Conservation (phyloP, 2,888 invertebrate genomes). For the Theristus sp. region DNA sequence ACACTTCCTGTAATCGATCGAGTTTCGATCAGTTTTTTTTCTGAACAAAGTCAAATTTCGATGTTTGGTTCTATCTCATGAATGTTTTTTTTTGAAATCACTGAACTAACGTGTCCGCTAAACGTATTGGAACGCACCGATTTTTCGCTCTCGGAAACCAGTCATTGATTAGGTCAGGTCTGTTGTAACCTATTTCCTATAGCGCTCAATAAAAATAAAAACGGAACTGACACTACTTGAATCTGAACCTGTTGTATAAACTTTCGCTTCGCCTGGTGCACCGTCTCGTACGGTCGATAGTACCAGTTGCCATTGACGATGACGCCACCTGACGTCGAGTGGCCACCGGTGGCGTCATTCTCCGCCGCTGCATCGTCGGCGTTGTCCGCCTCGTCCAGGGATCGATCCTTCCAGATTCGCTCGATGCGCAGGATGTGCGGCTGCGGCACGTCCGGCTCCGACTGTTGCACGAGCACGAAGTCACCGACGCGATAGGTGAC, state of each 20-base stretch:
- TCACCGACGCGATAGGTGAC: slow-evolving; percentile 62
- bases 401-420: slow-evolving; percentile 63
- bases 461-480: slow-evolving; percentile 56
- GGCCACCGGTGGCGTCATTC: too few species aligned
- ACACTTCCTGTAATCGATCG: slow-evolving; percentile 49
- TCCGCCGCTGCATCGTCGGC: too few species aligned
- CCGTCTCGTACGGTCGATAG: slow-evolving; percentile 79
- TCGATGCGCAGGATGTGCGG: slow-evolving; percentile 68
- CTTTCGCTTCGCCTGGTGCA: slow-evolving; percentile 77
- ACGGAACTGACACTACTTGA: too few species aligned
- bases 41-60: not conserved
- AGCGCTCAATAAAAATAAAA: too few species aligned
- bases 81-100: too few species aligned
- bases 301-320: slow-evolving; percentile 62
- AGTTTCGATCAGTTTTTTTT: slow-evolving; percentile 1
- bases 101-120: too few species aligned
- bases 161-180: too few species aligned
- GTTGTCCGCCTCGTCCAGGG: slow-evolving; percentile 46
- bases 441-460: slow-evolving; percentile 47
- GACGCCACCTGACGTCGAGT: too few species aligned
- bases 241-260: slow-evolving; percentile 57
- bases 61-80: too few species aligned
- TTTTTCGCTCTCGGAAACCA: too few species aligned
- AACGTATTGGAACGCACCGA: too few species aligned
- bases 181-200: too few species aligned